Evolutionary conservation across 1,140 invertebrate species (phyloP).

Genomic region (Euglossa dilemma): DNA sequence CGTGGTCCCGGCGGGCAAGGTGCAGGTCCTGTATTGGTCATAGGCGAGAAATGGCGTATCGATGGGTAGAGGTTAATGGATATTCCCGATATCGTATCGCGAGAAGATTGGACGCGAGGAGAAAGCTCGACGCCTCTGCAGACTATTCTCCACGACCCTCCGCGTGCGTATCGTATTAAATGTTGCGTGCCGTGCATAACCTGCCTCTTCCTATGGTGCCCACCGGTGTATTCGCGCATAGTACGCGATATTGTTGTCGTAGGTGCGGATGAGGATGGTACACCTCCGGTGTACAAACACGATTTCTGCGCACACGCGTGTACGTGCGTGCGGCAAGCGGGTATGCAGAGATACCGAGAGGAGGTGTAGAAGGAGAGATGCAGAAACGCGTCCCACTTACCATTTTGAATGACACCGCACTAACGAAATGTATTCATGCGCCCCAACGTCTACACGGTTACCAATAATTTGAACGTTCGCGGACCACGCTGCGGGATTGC

Average conservation of each 20-base stretch:
- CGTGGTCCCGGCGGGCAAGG: neutral
- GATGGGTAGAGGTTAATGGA: conserved; percentile 26
- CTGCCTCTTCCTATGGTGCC: conserved; percentile 70
- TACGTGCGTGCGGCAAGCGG: conserved; percentile 29
- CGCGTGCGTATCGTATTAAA: conserved; percentile 73
- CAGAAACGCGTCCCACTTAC: conserved; percentile 75
- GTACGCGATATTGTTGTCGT: conserved; percentile 61
- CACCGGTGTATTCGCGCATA: conserved; percentile 65
- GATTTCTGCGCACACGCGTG: conserved; percentile 46
- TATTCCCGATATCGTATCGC: conserved; percentile 39
- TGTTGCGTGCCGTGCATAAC: conserved; percentile 72
- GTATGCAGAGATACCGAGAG: conserved; percentile 54
- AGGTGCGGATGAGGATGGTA: conserved; percentile 67
- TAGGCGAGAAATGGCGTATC: conserved; percentile 10
- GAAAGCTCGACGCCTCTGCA: conserved; percentile 79
- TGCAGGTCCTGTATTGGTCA: no score
- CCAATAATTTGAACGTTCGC: neutral
- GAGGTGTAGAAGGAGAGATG: conserved; percentile 51
- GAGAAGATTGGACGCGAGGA: conserved; percentile 58
- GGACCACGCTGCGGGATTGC: no score
- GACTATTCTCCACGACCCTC: conserved; percentile 67
- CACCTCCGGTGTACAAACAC: conserved; percentile 63
- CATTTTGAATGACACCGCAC: conserved; percentile 62
- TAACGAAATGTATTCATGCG: conserved; percentile 36
- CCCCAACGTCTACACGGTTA: neutral